phyloP scores from a whole-genome alignment of 2,113 vertebrate genomes.

The Fulica atra region DNA sequence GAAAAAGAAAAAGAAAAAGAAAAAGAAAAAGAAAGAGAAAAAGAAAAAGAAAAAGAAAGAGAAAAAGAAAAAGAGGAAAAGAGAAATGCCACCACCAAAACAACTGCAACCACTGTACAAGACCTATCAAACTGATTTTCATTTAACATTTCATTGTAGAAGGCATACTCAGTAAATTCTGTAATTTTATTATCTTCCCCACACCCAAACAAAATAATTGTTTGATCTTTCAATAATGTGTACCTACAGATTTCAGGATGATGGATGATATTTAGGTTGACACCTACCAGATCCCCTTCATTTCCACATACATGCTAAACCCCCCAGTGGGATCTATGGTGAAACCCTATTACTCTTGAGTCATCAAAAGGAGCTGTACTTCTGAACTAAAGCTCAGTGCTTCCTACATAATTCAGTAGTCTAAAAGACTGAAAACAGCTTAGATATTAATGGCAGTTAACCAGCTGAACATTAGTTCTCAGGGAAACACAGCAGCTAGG shows the following conservation, averaged over 20 bases:
- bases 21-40: no score
- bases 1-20: accelerated
- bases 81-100: background rate
- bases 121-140: background rate
- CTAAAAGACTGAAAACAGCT: background rate
- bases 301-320: background rate
- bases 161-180: background rate
- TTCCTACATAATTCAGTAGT: background rate
- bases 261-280: background rate
- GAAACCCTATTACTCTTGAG: background rate
- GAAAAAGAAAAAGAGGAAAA: accelerated
- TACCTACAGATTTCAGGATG: background rate
- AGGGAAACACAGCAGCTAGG: background rate
- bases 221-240: background rate
- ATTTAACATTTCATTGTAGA: background rate
- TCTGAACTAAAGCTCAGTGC: background rate
- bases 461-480: background rate
- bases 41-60: accelerated
- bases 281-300: background rate
- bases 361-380: background rate
- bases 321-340: background rate
- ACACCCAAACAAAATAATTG: no score
- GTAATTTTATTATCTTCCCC: background rate
- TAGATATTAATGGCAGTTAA: background rate
- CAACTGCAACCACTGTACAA: background rate